A percentile compares a stretch with the other conserved stretches of the same genome.
Conservation (phyloP, 2,888 invertebrate species). For the Drosophila cognata region DNA sequence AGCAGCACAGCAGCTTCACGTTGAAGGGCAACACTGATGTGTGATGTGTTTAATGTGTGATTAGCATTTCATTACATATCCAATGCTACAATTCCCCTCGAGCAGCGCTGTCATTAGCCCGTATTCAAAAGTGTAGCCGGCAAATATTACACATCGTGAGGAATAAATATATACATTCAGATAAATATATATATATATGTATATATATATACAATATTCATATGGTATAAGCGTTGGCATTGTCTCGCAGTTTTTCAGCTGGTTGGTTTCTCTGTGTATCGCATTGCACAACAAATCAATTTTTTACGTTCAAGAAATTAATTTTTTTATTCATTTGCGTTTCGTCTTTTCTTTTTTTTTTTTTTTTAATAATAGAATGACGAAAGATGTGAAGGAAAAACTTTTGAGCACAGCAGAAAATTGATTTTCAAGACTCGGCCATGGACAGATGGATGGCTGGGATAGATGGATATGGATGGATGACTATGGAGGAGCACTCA, state of each 20-base stretch:
- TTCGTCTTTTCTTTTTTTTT: conserved; percentile 9
- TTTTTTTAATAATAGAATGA: conserved; percentile 48
- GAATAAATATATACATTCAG: conserved; percentile 7
- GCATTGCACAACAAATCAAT: conserved; percentile 64
- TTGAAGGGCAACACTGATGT: background rate
- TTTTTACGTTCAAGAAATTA: conserved; percentile 53
- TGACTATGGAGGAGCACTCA: conserved; percentile 23
- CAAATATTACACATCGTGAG: conserved; percentile 23
- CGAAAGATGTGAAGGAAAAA: conserved; percentile 58
- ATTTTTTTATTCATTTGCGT: conserved; percentile 33
- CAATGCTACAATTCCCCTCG: conserved; percentile 1
- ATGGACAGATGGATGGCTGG: conserved; percentile 34
- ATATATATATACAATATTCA: background rate
- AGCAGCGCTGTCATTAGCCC: conserved; percentile 20
- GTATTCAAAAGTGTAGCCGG: conserved; percentile 33
- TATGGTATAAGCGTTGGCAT: conserved; percentile 35
- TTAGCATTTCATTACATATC: conserved; percentile 12
- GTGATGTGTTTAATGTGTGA: background rate
- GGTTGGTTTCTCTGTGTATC: conserved; percentile 20
- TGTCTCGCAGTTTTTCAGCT: conserved; percentile 22
- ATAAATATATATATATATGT: background rate
- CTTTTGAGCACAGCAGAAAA: conserved; percentile 57
- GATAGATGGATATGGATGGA: conserved; percentile 46
- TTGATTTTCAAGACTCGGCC: conserved; percentile 56
- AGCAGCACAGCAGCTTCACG: background rate